phyloP scores from a whole-genome alignment of 2,113 vertebrate species.

The Sinocyclocheilus anophthalmus region DNA sequence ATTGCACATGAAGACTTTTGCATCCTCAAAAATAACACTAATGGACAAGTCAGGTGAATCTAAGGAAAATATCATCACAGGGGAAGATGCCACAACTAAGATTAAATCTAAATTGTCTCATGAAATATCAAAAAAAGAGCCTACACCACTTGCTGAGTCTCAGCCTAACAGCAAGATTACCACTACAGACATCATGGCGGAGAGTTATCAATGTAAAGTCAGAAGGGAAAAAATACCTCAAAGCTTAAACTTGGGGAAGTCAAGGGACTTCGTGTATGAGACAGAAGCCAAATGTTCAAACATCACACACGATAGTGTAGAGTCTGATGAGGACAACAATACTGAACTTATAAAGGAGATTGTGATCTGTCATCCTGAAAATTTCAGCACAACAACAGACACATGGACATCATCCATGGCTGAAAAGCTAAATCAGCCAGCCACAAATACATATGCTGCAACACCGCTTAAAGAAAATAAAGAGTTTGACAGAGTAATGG shows the following conservation, averaged over 20 bases:
- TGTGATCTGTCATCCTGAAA: constrained; percentile 44
- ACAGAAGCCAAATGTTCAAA: constrained; percentile 65
- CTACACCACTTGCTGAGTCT: constrained; percentile 46
- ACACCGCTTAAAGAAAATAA: constrained; percentile 51
- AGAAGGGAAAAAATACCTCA: constrained; percentile 73
- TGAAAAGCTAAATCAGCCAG: constrained; percentile 19
- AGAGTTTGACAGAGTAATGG: constrained; percentile 52
- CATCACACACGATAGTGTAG: constrained; percentile 65
- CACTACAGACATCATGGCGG: constrained; percentile 49
- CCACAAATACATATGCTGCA: constrained; percentile 25
- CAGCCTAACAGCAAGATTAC: constrained; percentile 47
- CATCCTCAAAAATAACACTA: constrained; percentile 57
- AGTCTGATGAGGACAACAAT: constrained; percentile 64
- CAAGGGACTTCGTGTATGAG: constrained; percentile 67
- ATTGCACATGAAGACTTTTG: constrained; percentile 70
- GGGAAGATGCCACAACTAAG: not conserved
- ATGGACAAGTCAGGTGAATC: constrained; percentile 48
- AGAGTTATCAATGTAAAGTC: constrained; percentile 56
- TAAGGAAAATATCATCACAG: constrained; percentile 5
- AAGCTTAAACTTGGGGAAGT: constrained; percentile 74
- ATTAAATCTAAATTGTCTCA: constrained; percentile 58
- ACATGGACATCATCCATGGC: constrained; percentile 37
- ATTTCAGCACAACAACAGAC: not conserved
- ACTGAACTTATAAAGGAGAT: constrained; percentile 56
- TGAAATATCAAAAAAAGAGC: constrained; percentile 63